Percentiles rank a stretch among this genome's conserved stretches.
phyloP scores from a whole-genome alignment of 2,797 vertebrate genomes.

The Neopelma chrysocephalum region DNA sequence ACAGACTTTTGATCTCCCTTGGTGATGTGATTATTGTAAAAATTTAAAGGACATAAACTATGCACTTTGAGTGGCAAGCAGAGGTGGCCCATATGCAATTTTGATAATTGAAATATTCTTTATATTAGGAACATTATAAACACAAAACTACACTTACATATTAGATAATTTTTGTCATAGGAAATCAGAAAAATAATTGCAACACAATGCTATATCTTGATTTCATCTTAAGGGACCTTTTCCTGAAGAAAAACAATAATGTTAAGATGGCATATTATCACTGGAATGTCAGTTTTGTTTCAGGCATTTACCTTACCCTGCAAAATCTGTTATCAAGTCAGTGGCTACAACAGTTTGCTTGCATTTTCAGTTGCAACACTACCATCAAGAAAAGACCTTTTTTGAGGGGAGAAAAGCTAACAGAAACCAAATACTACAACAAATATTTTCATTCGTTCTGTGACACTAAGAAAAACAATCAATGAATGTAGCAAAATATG shows the following conservation, averaged over 20 bases:
- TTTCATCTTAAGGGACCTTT: neutral
- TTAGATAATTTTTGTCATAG: neutral
- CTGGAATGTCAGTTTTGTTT: neutral
- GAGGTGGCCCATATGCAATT: neutral
- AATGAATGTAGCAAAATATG: accelerated
- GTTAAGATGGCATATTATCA: neutral
- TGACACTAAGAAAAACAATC: neutral
- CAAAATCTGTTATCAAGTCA: neutral
- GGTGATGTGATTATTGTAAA: neutral
- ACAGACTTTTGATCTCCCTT: neutral
- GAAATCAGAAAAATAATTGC: neutral
- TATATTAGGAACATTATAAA: neutral
- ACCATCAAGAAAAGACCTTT: neutral
- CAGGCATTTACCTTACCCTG: neutral
- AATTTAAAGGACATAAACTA: neutral
- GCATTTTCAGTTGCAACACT: neutral
- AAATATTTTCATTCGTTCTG: neutral
- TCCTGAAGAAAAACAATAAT: neutral
- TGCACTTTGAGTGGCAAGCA: neutral
- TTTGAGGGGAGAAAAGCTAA: neutral
- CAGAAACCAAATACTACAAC: neutral
- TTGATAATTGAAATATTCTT: neutral
- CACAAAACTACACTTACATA: neutral
- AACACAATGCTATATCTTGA: neutral
- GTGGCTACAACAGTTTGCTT: neutral